Percentiles rank a stretch among this genome's conserved stretches.
These are phyloP conservation scores for Poliocrania exsul DNA, from an alignment of 2,797 vertebrate genomes.

Conservation along the genomic window DNA sequence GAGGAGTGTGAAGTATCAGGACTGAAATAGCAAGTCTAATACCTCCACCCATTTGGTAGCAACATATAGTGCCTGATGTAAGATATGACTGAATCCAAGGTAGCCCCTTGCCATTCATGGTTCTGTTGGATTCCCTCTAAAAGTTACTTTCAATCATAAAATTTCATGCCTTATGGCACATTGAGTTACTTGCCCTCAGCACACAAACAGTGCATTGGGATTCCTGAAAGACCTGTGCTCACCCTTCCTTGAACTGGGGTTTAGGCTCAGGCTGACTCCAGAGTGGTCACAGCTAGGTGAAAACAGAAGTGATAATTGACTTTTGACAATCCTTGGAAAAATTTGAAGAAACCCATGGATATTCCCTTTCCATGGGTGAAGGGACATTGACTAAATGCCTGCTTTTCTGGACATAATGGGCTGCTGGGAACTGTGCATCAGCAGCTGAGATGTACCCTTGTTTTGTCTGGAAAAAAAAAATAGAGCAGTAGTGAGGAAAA, in stretches of 20 bases:
- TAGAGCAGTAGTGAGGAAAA: not conserved
- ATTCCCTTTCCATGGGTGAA: accelerated
- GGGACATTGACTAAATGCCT: not conserved
- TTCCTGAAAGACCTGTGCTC: not conserved
- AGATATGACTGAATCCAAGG: not conserved
- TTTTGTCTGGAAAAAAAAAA: not conserved
- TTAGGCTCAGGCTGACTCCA: not conserved
- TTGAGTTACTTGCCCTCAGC: not conserved
- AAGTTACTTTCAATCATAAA: not conserved
- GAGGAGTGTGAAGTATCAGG: not conserved
- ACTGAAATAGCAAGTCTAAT: not conserved
- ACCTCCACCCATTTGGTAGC: not conserved
- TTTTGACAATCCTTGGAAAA: not conserved
- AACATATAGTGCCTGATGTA: not conserved
- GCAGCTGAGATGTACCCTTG: not conserved
- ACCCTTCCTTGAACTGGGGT: not conserved
- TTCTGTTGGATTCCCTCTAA: not conserved
- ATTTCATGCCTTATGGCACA: not conserved
- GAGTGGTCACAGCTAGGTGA: not conserved
- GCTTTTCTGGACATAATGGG: not conserved
- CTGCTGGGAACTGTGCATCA: not conserved
- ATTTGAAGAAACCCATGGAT: not conserved
- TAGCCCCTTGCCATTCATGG: not conserved
- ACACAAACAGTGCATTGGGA: not conserved
- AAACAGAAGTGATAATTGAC: not conserved